Evolutionary conservation across 2,888 invertebrate genomes (phyloP), one percentile per base, ranked within the genome.

Genomic region (Azorinus chamasolen): DNA sequence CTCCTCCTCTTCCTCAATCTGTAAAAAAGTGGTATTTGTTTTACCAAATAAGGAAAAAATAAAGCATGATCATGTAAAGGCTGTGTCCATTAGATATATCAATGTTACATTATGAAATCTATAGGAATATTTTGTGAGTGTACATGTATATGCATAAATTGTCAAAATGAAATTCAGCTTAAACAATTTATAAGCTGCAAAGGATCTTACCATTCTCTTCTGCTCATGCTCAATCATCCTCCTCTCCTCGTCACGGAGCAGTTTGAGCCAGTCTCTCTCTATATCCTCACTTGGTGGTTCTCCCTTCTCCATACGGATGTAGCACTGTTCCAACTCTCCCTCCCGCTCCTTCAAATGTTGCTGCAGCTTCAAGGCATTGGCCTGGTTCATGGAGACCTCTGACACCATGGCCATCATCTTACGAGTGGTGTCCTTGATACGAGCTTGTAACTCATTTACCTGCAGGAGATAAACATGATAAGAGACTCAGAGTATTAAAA

Each of bases 371-470:
- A 92, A 79, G 14, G 92, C 89, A 45, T 88, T 87, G 0, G 93
- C 92, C 81, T 93, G 93, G 70, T 91, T 89, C 92, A 93, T 93
- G 24, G 93, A 92, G 62, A 93, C 86, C 78, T 93, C 93, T 0
- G 93, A 91, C 37, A 93, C 92, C 74, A 90, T 85, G 1, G 93
- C 91, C 93, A 93, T 93, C 91, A 93, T 92, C 76, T 92, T 92
- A 45, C 92, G 86, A 5, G 93, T 93, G 6, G 88, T 88, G 48
- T 91, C 91, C 61, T 92, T 93, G 63, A 93, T 92, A 69, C 80
- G 87, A 4, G 86, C 81, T 83, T 92, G 92, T 0, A 91, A 74
- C 16, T 89, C 89, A 81, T 93, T 93, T 50, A 92, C 91, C 92
- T 92, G 83, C 20, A 22, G 20, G 3, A 51, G 25, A 51, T 16